Evolutionary conservation across 2,113 vertebrate genomes (phyloP), one percentile per base, ranked within the genome.

Genomic region (Xenopus laevis): DNA sequence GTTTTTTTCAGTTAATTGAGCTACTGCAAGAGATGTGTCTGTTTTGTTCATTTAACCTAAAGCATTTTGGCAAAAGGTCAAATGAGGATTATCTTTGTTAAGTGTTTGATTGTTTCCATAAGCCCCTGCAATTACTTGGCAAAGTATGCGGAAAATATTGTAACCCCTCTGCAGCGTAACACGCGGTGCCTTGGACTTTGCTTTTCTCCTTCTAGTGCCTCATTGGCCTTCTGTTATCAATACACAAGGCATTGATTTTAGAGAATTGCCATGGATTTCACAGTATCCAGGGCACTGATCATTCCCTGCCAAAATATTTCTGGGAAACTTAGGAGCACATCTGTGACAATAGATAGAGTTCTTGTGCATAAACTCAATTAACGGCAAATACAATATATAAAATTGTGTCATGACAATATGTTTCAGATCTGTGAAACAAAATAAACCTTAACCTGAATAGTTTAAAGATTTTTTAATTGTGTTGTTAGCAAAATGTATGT

Each of bases 231-330:
- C 74, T 80, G 66, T 78, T 84, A 80, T 77, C 82, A 79, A 83
- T 77, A 74, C 64, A 81, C 70, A 81, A 85, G 74, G 79, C 66
- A 84, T 79, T 69, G 72, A 52, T 83, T 84, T 79, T 78, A 79
- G 79, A 70, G 81, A 30, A 68, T 81, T 84, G 78, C 78, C 83
- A 79, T 81, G 79, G 80, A 78, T 87, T 80, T 80, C 76, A 84
- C 57, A 62, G 74, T 68, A 85, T 79, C 80, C 65, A 84, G 81
- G 82, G 78, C 81, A 40, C 81, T 65, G 82, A 84, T 68, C 50
- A 82, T 80, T 71, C 79, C 74, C 69, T 87, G 81, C 74, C 72
- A 85, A 83, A 77, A 71, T 30, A 68, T 27, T 71, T 60, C 68
- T 81, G 58, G 78, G 64, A 65, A 82, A 79, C 72, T 82, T 79